phyloP scores from a whole-genome alignment of 2,797 vertebrate genomes.

The Chaetophractus vellerosus region DNA sequence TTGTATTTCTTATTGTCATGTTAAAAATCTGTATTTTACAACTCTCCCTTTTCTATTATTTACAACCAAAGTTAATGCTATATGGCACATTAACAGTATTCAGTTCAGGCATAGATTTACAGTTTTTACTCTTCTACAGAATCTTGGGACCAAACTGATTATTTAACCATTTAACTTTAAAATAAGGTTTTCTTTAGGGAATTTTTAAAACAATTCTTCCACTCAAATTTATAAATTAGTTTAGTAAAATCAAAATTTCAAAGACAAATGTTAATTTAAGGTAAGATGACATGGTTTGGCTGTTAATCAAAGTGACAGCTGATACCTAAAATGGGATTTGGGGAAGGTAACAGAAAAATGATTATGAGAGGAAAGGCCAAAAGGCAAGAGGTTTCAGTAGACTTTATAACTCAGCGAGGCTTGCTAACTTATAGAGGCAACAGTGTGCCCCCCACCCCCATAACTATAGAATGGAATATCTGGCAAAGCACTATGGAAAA shows the following conservation, averaged over 20 bases:
- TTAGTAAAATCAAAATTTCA: conserved; percentile 28
- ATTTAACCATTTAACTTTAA: conserved; percentile 47
- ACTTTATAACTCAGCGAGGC: neutral
- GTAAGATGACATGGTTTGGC: neutral
- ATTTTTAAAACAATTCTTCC: neutral
- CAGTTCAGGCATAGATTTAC: neutral
- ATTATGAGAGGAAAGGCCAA: neutral
- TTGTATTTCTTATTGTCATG: neutral
- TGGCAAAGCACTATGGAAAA: neutral
- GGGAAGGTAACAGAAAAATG: neutral
- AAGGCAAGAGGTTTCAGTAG: neutral
- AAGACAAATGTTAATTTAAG: neutral
- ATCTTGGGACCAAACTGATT: neutral
- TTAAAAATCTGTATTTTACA: neutral
- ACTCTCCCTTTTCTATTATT: neutral
- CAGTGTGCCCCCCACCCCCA: neutral
- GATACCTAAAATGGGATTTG: neutral
- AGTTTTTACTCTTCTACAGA: conserved; percentile 58
- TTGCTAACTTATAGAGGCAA: neutral
- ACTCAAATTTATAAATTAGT: neutral
- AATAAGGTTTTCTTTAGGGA: neutral
- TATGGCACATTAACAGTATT: neutral
- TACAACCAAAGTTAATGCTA: neutral
- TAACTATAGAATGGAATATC: neutral
- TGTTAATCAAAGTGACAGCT: conserved; percentile 5